phyloP scores from a whole-genome alignment of 2,797 vertebrate genomes.

The Muscicapa comitata region DNA sequence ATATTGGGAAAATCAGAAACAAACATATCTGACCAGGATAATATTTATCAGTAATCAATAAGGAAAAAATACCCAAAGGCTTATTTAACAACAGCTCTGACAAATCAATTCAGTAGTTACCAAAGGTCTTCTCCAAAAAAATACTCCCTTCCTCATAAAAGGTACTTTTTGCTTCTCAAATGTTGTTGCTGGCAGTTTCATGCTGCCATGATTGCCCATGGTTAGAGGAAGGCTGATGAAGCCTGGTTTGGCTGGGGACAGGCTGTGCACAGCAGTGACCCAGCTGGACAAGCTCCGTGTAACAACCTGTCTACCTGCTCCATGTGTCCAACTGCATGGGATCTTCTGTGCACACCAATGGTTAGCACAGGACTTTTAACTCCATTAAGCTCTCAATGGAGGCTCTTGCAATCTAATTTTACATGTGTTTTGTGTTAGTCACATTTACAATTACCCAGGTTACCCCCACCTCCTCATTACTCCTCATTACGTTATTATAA shows the following conservation, averaged over 20 bases:
- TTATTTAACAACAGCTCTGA: background rate
- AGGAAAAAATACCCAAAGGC: background rate
- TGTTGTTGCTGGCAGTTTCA: background rate
- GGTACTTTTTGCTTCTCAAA: background rate
- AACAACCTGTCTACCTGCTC: accelerated
- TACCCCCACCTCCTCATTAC: conserved; percentile 20
- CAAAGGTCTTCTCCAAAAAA: background rate
- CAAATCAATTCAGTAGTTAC: background rate
- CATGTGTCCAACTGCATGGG: background rate
- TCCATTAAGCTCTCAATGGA: background rate
- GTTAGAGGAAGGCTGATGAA: background rate
- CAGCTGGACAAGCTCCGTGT: background rate
- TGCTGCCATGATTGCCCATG: background rate
- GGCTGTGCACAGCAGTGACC: background rate
- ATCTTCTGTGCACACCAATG: background rate
- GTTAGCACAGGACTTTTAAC: background rate
- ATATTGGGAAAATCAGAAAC: background rate
- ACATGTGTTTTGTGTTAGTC: conserved; percentile 38
- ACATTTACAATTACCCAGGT: conserved; percentile 21
- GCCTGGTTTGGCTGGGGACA: background rate
- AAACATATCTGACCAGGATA: background rate
- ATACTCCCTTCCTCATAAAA: background rate
- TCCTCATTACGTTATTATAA: conserved; percentile 21
- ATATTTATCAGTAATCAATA: background rate
- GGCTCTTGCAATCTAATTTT: background rate